Evolutionary conservation across 1,140 invertebrate genomes (phyloP).

Genomic region (Hypothenemus hampei): DNA sequence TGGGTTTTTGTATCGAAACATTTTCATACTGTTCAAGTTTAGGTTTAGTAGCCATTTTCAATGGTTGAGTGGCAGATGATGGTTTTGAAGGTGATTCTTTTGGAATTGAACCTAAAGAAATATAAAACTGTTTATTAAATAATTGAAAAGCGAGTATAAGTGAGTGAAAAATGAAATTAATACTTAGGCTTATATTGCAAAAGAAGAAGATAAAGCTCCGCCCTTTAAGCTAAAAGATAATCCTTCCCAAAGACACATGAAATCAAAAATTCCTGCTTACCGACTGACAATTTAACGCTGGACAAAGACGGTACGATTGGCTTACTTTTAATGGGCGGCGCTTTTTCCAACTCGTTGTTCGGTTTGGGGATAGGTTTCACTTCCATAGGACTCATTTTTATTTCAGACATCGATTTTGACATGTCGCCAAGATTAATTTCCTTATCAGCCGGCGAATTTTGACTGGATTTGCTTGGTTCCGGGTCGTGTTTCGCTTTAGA

Average conservation of each 20-base stretch:
- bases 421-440: conserved; percentile 23
- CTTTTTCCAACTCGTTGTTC: conserved; percentile 36
- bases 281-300: conserved; percentile 15
- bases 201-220: no score
- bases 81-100: conserved; percentile 7
- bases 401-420: conserved; percentile 28
- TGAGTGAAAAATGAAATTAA: no score
- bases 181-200: no score
- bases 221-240: no score
- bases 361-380: conserved; percentile 27
- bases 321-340: conserved; percentile 29
- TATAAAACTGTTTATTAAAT: background rate
- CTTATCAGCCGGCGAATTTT: conserved; percentile 25
- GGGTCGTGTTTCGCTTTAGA: conserved; percentile 7
- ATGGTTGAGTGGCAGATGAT: background rate
- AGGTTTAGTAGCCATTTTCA: conserved; percentile 24
- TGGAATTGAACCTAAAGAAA: conserved; percentile 1
- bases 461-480: conserved; percentile 18
- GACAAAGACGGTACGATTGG: conserved; percentile 24
- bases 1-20: conserved; percentile 6
- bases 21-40: conserved; percentile 13
- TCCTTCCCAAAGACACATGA: no score
- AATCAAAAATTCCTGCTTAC: conserved; percentile 23
- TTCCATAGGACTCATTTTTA: conserved; percentile 26
- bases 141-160: no score